phyloP scores from a whole-genome alignment of 2,888 invertebrate species.

The Deilephila porcellus region DNA sequence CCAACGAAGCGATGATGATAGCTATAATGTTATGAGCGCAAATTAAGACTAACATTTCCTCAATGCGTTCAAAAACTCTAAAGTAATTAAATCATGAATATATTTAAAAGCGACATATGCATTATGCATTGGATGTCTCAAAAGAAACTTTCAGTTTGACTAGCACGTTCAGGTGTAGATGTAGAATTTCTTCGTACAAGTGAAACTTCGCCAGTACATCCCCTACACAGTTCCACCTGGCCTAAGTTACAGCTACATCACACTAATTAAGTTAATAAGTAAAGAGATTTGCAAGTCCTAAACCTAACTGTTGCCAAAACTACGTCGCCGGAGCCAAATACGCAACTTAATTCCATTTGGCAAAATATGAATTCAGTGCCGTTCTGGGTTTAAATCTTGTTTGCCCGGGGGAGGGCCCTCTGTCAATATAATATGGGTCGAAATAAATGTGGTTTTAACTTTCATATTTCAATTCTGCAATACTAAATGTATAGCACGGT shows the following conservation, averaged over 20 bases:
- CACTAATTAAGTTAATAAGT: slow-evolving; percentile 25
- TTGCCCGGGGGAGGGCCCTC: slow-evolving; percentile 52
- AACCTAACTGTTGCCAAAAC: slow-evolving; percentile 2
- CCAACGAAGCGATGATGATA: too few relatives aligned
- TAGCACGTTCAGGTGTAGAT: background rate
- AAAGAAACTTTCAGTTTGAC: slow-evolving; percentile 4
- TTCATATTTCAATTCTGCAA: slow-evolving; percentile 13
- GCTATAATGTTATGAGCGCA: too few relatives aligned
- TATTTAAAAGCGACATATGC: background rate
- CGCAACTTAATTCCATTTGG: slow-evolving; percentile 42
- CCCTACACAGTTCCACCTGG: background rate
- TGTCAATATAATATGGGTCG: slow-evolving; percentile 49
- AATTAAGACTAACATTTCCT: too few relatives aligned
- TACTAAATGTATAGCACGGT: background rate
- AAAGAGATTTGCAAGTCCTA: slow-evolving; percentile 9
- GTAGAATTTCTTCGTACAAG: background rate
- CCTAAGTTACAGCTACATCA: background rate
- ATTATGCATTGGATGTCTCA: background rate
- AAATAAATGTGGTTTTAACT: slow-evolving; percentile 29
- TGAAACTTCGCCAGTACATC: background rate
- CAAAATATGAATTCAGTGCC: slow-evolving; percentile 51
- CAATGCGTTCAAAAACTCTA: too few relatives aligned
- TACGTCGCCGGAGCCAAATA: slow-evolving; percentile 1
- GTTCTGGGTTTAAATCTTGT: slow-evolving; percentile 46
- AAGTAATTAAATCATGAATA: background rate